phyloP scores from a whole-genome alignment of 2,888 invertebrate genomes.

The Lepidonotus clava region DNA sequence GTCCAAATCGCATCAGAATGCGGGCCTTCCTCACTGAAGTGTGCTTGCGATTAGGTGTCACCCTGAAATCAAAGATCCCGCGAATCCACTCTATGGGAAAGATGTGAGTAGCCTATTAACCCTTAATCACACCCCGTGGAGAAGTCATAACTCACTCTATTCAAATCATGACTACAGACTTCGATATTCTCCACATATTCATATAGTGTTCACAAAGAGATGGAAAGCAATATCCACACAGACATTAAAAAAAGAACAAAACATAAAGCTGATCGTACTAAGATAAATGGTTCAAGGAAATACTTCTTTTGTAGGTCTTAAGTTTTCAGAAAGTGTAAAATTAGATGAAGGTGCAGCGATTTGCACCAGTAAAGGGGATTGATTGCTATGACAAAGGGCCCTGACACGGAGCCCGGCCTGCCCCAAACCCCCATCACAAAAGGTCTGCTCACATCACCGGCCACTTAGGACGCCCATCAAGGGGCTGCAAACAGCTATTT shows the following conservation, averaged over 20 bases:
- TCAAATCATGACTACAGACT: not conserved
- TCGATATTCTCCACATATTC: no score
- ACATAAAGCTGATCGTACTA: no score
- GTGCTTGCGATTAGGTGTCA: constrained; percentile 1
- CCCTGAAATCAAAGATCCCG: constrained; percentile 1
- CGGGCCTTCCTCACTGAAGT: constrained; percentile 5
- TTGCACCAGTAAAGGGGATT: not conserved
- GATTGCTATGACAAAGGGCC: not conserved
- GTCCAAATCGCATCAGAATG: not conserved
- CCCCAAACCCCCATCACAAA: not conserved
- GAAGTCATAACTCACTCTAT: not conserved
- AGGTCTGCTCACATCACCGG: not conserved
- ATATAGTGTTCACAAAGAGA: no score
- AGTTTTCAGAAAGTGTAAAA: no score
- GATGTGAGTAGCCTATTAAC: not conserved
- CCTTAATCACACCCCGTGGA: not conserved
- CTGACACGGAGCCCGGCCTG: not conserved
- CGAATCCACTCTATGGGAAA: not conserved
- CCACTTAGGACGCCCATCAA: not conserved
- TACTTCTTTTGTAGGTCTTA: no score
- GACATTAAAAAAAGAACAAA: no score
- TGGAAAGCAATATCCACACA: no score
- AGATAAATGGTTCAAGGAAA: no score
- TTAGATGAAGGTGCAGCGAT: no score
- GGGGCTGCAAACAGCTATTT: not conserved